Conservation (phyloP, 2,797 vertebrate species). For the Phataginus tricuspis region DNA sequence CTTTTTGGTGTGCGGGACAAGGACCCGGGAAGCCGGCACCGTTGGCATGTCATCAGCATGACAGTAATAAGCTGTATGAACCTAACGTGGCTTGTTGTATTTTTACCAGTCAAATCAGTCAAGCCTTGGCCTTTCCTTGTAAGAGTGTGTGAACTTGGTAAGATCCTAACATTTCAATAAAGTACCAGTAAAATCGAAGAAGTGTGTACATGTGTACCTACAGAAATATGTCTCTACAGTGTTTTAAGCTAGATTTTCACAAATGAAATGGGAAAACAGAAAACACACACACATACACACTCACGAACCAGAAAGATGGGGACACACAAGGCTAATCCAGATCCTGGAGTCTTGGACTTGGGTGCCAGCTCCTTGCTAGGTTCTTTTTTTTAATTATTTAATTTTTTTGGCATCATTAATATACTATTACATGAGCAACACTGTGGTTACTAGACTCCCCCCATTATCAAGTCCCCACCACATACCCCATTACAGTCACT, state of each 20-base stretch:
- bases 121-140: neutral
- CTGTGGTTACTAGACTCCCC: too few species aligned
- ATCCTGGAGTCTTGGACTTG: neutral
- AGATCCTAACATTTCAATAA: neutral
- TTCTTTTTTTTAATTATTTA: too few species aligned
- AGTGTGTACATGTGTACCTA: neutral
- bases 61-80: neutral
- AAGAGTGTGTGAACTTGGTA: neutral
- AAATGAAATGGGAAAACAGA: neutral
- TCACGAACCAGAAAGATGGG: neutral
- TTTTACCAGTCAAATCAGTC: neutral
- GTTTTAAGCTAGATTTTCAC: neutral
- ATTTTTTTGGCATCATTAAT: too few species aligned
- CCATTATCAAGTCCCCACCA: too few species aligned
- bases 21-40: neutral
- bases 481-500: too few species aligned
- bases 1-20: neutral
- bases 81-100: neutral
- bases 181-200: neutral
- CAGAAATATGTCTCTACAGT: neutral
- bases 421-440: too few species aligned
- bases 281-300: neutral
- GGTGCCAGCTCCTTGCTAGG: rapidly evolving
- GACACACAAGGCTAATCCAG: rapidly evolving
- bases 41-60: too few species aligned